Base-by-base conservation (phyloP, 2,888 invertebrate species). In the Leistus spinibarbis region DNA sequence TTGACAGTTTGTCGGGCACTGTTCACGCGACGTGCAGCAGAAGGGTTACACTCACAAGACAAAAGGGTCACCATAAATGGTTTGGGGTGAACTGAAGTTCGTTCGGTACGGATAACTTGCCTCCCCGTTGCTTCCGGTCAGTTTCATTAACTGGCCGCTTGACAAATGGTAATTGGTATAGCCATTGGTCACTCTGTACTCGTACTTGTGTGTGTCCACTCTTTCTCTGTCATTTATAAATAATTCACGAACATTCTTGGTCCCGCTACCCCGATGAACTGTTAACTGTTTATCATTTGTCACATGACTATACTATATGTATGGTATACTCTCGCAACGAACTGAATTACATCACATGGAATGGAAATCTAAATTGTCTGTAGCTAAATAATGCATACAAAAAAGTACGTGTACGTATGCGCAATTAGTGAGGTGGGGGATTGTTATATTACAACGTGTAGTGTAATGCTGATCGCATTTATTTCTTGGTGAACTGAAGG, bases 161-260 rank as follows among this genome's bases (percentile, higher is more conserved):
- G 86, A 86, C 85, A 86, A 86, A 86, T 86, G 86, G 85, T 86
- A 86, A 86, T 86, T 85, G 85, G 84, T 81, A 82, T 81, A 82
- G 82, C 84, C 81, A 85, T 86, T 85, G 85, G 86, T 85, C 85
- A 84, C 84, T 85, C 82, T 81, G 82, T 82, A 81, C 81, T 82
- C 84, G 84, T 75, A 27, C 54, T 40, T 60, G 16, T 17, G 13
- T 19, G 62, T 68, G 74, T 72, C 65, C 73, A 73, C 69, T 73
- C 67, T 73, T 73, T 73, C 67, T 53, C 73, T 73, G 73, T 73
- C 73, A 73, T 73, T 73, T 73, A 73, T 73, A 73, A 73, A 73
- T 73, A 60, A 67, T 73, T 73, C 72, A 72, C 56, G 57, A 17
- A 65, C 66, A 72, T 72, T 72, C 57, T 72, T 66, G 72, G 72